Evolutionary conservation across 2,797 vertebrate genomes (phyloP).

Genomic region (Orientallactaga sibirica): DNA sequence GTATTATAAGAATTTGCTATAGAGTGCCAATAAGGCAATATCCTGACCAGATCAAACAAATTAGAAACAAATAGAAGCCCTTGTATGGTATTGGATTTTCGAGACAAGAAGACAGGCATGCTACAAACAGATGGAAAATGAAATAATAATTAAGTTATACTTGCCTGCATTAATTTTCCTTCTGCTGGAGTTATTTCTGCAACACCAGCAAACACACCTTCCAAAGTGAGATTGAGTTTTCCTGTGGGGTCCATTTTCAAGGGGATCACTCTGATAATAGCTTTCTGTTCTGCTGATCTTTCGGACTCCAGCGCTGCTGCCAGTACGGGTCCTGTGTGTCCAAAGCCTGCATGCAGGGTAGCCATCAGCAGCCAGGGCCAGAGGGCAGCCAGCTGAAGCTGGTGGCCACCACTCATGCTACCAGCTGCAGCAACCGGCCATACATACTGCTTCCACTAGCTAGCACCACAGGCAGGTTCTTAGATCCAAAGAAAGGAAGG

Average conservation of each 20-base stretch:
- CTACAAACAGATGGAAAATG: conserved; percentile 71
- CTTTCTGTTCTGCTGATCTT: conserved; percentile 91
- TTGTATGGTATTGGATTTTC: conserved; percentile 30
- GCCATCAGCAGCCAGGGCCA: conserved; percentile 97
- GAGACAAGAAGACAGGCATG: conserved; percentile 35
- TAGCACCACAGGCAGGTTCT: conserved; percentile 75
- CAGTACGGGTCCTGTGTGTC: conserved; percentile 91
- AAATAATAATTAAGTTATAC: conserved; percentile 53
- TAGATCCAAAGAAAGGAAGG: conserved; percentile 67
- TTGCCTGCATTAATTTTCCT: conserved; percentile 98
- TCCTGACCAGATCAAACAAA: conserved; percentile 20
- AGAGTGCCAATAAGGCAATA: conserved; percentile 51
- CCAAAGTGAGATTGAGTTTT: conserved; percentile 91
- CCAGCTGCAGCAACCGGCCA: conserved; percentile 93
- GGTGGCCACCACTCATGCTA: conserved; percentile 97
- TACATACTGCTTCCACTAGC: conserved; percentile 92
- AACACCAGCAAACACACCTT: conserved; percentile 95
- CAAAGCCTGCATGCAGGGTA: conserved; percentile 94
- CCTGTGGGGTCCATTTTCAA: conserved; percentile 93
- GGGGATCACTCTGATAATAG: conserved; percentile 95
- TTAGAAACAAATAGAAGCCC: conserved; percentile 15
- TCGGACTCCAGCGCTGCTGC: conserved; percentile 92
- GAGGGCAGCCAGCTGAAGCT: conserved; percentile 95
- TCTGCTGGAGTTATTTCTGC: conserved; percentile 93
- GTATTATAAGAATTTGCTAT: conserved; percentile 62